Conservation (phyloP, 1,140 invertebrate species). For the Anagrus nilaparvatae region DNA sequence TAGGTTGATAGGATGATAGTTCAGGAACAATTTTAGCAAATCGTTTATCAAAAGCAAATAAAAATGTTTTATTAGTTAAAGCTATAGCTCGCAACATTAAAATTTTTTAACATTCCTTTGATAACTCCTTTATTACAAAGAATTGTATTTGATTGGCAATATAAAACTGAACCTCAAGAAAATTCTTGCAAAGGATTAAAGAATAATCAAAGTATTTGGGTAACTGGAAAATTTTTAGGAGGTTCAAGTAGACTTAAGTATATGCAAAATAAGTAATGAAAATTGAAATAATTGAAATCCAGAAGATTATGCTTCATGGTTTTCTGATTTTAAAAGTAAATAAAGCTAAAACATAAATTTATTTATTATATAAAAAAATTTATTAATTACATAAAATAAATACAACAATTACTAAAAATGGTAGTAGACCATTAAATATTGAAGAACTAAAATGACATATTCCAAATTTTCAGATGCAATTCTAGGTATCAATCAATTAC, state of each 20-base stretch:
- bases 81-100: constrained; percentile 52
- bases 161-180: constrained; percentile 53
- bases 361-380: too few relatives aligned
- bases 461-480: constrained; percentile 49
- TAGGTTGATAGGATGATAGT: too few relatives aligned
- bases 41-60: constrained; percentile 48
- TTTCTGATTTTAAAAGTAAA: constrained; percentile 35
- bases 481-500: constrained; percentile 50
- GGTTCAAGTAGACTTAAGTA: constrained; percentile 75
- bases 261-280: constrained; percentile 73
- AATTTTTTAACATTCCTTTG: constrained; percentile 49
- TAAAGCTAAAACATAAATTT: too few relatives aligned
- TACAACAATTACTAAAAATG: too few relatives aligned
- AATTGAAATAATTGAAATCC: too few relatives aligned
- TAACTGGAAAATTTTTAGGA: constrained; percentile 61
- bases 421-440: too few relatives aligned
- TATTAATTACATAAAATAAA: too few relatives aligned
- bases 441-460: constrained; percentile 39
- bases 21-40: constrained; percentile 60
- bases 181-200: constrained; percentile 52
- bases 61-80: constrained; percentile 52
- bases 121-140: constrained; percentile 50
- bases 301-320: constrained; percentile 59
- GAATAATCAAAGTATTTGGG: constrained; percentile 50
- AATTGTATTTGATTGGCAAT: constrained; percentile 58